Base-by-base conservation (phyloP, 2,888 invertebrate species). In the Teleogryllus oceanicus region DNA sequence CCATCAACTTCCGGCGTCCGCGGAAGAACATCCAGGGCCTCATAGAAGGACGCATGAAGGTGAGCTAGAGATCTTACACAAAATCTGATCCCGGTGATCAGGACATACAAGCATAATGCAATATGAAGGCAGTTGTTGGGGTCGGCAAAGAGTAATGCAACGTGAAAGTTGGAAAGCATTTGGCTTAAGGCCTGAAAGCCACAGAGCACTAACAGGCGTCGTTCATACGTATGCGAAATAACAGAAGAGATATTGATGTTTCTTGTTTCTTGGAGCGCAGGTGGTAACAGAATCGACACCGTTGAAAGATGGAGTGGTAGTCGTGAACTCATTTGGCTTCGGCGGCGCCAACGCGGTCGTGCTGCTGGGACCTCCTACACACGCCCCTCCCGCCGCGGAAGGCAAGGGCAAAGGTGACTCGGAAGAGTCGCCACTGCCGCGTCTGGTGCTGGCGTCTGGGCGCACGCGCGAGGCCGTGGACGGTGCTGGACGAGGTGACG, bases 261-360 rank as follows among this genome's bases (percentile, higher is more conserved):
- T 24, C 21, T 24, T 3, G 24, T 24, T 24, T 24, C 24, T 24
- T 24, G 2, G 24, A 62, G 18, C 62, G 62, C 18, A 78, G 79
- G 79, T 79, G 37, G 79, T 80, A n/a, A 62, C 74, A 2, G 76
- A 74, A n/a, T 21, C 74, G 0, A 93, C 91, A 82, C 91, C 92
- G 49, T 98, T 95, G 94, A 91, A 93, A 80, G 98, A 97, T 78
- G 98, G 97, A n/a, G 90, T 95, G 81, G 92, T 96, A 79, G 98
- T 94, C 37, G 88, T 99, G 49, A 99, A 99, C 89, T 98, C 98
- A 11, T 99, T 99, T 87, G 99, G 99, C 20, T 99, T 99, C 88
- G 98, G 99, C 82, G 99, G 99, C 79, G 96, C 96, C 75, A 97
- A 97, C 88, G 96, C 95, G 21, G 97, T 97, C 88, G 88, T 96